Percentiles rank a stretch among this genome's conserved stretches.
These are phyloP conservation scores for Leuciscus idus DNA, from an alignment of 2,113 vertebrate genomes.

Conservation along the genomic window DNA sequence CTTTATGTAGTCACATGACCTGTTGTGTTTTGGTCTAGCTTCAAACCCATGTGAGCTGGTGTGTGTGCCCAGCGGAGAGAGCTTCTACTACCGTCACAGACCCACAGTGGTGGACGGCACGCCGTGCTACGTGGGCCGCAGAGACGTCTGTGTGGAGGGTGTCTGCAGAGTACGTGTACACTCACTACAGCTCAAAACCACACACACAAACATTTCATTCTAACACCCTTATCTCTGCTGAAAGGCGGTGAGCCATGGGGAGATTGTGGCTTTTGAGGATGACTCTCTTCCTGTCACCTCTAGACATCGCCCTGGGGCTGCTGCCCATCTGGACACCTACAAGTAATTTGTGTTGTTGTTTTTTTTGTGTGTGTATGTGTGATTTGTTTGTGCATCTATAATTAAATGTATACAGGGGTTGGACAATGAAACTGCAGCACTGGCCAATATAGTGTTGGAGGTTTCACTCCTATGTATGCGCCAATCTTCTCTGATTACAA, in stretches of 20 bases:
- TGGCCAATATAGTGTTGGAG: too few relatives aligned
- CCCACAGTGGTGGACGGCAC: conserved; percentile 87
- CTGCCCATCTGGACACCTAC: conserved; percentile 39
- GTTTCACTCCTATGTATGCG: too few relatives aligned
- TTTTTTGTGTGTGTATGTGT: neutral
- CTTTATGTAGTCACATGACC: neutral
- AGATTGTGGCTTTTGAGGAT: conserved; percentile 64
- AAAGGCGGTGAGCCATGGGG: conserved; percentile 58
- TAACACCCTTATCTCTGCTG: conserved; percentile 12
- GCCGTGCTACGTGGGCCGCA: conserved; percentile 82
- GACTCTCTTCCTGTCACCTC: conserved; percentile 40
- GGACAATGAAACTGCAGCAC: neutral
- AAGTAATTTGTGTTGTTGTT: conserved; percentile 41
- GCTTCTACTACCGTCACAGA: conserved; percentile 87
- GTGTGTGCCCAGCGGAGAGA: conserved; percentile 90
- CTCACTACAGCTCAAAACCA: conserved; percentile 11
- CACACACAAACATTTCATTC: conserved; percentile 11
- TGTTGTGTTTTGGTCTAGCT: conserved; percentile 66
- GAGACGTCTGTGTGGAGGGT: conserved; percentile 87
- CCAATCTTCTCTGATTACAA: too few relatives aligned
- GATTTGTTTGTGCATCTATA: neutral
- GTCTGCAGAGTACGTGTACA: conserved; percentile 79
- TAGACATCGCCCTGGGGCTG: conserved; percentile 21
- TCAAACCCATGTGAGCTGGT: conserved; percentile 89
- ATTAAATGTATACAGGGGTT: neutral